A percentile compares a stretch with the other conserved stretches of the same genome.
These are phyloP conservation scores for Oriolus oriolus DNA, from an alignment of 2,113 vertebrate species.

Conservation along the genomic window DNA sequence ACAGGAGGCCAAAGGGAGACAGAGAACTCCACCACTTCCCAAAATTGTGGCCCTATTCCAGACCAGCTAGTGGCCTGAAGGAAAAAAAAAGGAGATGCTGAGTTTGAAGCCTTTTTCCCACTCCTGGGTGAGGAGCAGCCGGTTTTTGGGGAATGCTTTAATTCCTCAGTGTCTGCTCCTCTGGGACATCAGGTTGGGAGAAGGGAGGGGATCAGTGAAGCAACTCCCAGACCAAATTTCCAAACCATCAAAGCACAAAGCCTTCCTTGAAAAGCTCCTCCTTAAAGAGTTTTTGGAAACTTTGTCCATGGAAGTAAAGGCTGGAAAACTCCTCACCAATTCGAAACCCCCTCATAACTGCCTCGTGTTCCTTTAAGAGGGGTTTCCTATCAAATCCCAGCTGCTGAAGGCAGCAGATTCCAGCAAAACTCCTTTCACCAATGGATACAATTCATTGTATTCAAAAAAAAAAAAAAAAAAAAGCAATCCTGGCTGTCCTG, in stretches of 20 bases:
- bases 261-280: not conserved
- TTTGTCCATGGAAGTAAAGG: not conserved
- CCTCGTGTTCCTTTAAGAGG: not conserved
- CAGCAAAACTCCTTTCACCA: slow-evolving; percentile 44
- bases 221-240: not conserved
- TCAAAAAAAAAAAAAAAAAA: not conserved
- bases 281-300: not conserved
- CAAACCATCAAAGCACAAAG: not conserved
- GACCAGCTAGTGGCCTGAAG: not conserved
- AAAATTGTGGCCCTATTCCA: not conserved
- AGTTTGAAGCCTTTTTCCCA: not conserved
- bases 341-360: not conserved
- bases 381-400: slow-evolving; percentile 25
- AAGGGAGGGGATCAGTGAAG: not conserved
- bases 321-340: not conserved
- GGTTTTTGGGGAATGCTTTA: not conserved
- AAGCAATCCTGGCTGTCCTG: not conserved
- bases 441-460: slow-evolving; percentile 3
- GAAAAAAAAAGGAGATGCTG: not conserved
- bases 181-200: not conserved
- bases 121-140: not conserved
- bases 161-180: not conserved
- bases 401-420: slow-evolving; percentile 65
- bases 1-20: not conserved
- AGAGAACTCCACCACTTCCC: not conserved